These are phyloP conservation scores for Polyommatus icarus DNA, from an alignment of 2,888 invertebrate species.

Conservation along the genomic window DNA sequence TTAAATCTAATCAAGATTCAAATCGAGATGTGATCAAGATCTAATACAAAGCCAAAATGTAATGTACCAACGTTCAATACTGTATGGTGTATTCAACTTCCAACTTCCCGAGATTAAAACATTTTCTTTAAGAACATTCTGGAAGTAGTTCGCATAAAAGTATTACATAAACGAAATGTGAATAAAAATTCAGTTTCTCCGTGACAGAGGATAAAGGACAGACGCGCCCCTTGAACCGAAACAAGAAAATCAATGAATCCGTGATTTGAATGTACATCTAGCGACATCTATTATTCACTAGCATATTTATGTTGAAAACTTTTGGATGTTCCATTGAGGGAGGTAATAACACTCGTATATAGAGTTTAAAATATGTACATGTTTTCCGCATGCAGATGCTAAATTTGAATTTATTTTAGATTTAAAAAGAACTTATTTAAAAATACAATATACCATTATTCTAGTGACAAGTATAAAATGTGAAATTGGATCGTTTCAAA, in stretches of 20 bases:
- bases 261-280: conserved; percentile 26
- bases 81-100: not conserved
- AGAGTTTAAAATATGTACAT: not conserved
- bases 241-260: conserved; percentile 30
- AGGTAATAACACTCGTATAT: not conserved
- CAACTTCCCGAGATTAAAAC: not conserved
- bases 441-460: not conserved
- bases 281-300: conserved; percentile 27
- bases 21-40: not conserved
- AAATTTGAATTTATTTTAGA: not conserved
- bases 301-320: conserved; percentile 15
- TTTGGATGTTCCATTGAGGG: not conserved
- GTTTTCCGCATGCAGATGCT: not conserved
- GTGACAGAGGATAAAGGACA: conserved; percentile 13
- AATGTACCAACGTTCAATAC: not conserved
- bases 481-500: not conserved
- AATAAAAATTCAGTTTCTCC: conserved; percentile 24
- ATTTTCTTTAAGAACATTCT: conserved; percentile 1
- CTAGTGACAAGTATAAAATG: not conserved
- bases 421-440: not conserved
- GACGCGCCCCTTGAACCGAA: conserved; percentile 31
- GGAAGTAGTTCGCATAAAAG: conserved; percentile 2
- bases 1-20: not conserved
- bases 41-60: not conserved
- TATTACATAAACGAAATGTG: conserved; percentile 22